Conservation (phyloP, 2,113 vertebrate species). For the Tyto alba region DNA sequence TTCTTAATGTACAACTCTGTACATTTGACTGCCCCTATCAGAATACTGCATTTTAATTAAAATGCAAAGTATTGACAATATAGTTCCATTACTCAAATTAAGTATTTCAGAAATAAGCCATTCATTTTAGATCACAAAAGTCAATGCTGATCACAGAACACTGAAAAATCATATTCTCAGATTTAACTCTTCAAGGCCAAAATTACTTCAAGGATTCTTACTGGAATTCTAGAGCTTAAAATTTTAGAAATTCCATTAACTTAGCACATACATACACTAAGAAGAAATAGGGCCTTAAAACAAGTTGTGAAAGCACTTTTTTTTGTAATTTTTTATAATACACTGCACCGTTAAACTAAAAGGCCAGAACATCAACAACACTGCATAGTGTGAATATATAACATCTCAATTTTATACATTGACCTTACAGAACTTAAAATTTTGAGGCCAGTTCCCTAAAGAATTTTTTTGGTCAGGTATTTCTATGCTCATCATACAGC, state of each 20-base stretch:
- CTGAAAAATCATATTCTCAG: neutral
- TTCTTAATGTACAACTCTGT: neutral
- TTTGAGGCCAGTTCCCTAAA: neutral
- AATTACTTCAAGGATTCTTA: neutral
- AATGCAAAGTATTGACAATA: neutral
- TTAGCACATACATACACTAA: neutral
- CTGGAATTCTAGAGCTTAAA: neutral
- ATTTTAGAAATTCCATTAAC: neutral
- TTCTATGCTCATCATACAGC: neutral
- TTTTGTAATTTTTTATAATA: neutral
- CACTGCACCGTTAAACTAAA: neutral
- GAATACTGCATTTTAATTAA: neutral
- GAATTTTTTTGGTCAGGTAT: neutral
- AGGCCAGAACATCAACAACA: neutral
- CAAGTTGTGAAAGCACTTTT: neutral
- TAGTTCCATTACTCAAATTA: neutral
- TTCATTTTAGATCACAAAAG: neutral
- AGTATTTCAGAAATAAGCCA: neutral
- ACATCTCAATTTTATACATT: neutral
- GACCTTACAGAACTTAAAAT: neutral
- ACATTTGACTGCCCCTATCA: neutral
- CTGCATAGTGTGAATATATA: neutral
- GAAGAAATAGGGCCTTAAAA: neutral
- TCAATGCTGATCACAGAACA: neutral
- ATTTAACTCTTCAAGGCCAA: neutral